Evolutionary conservation across 2,113 vertebrate species (phyloP).

Genomic region (Tor tambroides): DNA sequence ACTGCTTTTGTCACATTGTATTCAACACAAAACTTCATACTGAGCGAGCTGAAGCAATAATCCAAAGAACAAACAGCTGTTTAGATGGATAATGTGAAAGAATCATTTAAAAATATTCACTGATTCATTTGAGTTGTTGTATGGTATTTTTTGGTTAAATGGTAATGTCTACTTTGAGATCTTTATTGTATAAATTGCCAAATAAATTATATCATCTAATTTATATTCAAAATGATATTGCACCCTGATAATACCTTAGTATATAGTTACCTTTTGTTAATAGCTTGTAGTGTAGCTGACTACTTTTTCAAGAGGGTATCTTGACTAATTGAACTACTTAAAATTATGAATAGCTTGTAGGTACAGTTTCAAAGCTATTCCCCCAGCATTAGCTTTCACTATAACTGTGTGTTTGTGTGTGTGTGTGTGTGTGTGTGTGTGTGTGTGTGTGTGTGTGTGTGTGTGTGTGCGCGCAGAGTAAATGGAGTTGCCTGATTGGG

Average conservation of each 20-base stretch:
- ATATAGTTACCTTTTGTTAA: background rate
- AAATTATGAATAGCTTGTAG: background rate
- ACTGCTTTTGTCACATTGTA: no score
- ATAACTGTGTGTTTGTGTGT: background rate
- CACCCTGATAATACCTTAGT: background rate
- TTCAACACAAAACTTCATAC: no score
- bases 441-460: slow-evolving; percentile 7
- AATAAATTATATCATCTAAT: background rate
- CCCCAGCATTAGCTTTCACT: background rate
- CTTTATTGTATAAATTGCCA: background rate
- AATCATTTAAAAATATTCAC: no score
- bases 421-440: background rate
- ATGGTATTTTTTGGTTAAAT: no score
- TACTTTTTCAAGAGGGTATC: background rate
- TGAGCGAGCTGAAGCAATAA: no score
- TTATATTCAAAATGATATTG: background rate
- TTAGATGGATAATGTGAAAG: no score
- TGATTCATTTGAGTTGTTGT: no score
- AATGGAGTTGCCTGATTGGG: slow-evolving; percentile 21
- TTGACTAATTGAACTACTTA: background rate
- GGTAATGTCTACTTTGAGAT: background rate
- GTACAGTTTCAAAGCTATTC: background rate
- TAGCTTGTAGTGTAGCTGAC: background rate
- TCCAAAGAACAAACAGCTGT: no score
- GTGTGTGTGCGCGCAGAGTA: background rate